Evolutionary conservation across 2,113 vertebrate genomes (phyloP).

Genomic region (Chrysochloris asiatica): DNA sequence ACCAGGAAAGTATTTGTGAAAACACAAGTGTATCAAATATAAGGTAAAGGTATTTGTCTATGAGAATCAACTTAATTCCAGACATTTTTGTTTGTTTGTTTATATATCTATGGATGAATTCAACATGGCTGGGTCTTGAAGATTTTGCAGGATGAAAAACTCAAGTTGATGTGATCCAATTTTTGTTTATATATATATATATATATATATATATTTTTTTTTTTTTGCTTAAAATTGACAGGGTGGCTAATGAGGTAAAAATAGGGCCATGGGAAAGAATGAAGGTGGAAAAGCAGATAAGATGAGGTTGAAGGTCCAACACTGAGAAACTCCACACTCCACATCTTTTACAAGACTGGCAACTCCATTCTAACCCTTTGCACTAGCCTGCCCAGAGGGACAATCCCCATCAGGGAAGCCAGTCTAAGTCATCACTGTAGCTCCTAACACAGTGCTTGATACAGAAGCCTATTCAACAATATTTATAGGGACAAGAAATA

Average conservation of each 20-base stretch:
- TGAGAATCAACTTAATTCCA: not conserved
- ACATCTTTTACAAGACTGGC: not conserved
- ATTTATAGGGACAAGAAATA: not conserved
- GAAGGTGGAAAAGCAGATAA: not conserved
- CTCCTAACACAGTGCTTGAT: not conserved
- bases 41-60: not conserved
- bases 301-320: not conserved
- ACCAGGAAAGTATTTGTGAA: not conserved
- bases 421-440: not conserved
- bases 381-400: not conserved
- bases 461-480: not conserved
- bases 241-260: not conserved
- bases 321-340: not conserved
- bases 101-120: not conserved
- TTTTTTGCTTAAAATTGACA: not conserved
- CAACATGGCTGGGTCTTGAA: not conserved
- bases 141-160: not conserved
- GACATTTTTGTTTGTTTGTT: not conserved
- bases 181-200: not conserved
- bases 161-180: not conserved
- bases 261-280: not conserved
- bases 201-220: too few species aligned
- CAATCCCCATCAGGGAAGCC: not conserved
- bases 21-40: not conserved
- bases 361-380: too few species aligned